Evolutionary conservation across 2,888 invertebrate species (phyloP), one percentile per base, ranked within the genome.

Genomic region (Eremobia ochroleuca): DNA sequence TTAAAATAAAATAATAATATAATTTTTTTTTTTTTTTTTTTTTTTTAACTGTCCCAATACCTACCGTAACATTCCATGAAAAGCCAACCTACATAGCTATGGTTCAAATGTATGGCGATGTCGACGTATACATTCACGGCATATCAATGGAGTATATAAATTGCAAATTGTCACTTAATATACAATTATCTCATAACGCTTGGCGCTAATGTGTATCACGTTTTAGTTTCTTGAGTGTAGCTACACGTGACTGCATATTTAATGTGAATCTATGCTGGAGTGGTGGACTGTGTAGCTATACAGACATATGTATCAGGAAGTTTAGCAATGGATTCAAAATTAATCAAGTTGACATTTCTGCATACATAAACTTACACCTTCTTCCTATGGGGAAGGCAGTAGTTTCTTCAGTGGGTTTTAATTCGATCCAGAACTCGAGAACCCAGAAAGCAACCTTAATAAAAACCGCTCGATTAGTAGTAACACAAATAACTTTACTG

Each of bases 91-190:
- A 61, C 46, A 58, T 28, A 52, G 5, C 2, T 62, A 71, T 71
- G 8, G 46, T 31, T 65, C 25, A 37, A 76, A 79, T 71, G 28
- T 79, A 69, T 28, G 13, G n/a, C 40, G 4, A 43, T 55, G 62
- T 37, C 37, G 6, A 70, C 34, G 25, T 64, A 34, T 15, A 31
- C 78, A 77, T 77, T 85, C 37, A 66, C 31, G 52, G 83, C 74
- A 85, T 85, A 78, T 81, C 80, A 83, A 76, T 89, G 73, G 72
- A 76, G 76, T 69, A 83, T 85, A 87, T 88, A 83, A 81, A 89
- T 87, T 90, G 85, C 88, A 85, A 87, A 89, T 89, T 82, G 86
- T 81, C 83, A 83, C 77, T 85, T 83, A 82, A 74, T 85, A 80
- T 71, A 82, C 79, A 83, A 88, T 89, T 87, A 88, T 83, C 80